Percentiles rank a stretch among this genome's conserved stretches.
These are phyloP conservation scores for Hydractinia symbiolongicarpus DNA, from an alignment of 30 jellyfish, hydroid and myxozoan species.

Conservation along the genomic window DNA sequence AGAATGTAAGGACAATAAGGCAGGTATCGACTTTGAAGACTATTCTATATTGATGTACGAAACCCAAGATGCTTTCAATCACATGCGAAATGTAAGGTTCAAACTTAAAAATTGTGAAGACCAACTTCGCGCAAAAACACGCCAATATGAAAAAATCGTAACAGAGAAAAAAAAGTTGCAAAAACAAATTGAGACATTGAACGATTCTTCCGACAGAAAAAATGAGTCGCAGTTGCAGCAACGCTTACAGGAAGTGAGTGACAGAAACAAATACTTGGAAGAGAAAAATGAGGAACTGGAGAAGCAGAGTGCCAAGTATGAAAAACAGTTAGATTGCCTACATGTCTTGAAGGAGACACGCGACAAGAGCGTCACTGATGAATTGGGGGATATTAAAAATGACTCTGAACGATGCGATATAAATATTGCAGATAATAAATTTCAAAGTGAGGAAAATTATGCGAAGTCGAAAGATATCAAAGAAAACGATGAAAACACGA, in stretches of 20 bases:
- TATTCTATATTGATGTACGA: slow-evolving; percentile 32
- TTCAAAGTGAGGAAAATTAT: no score
- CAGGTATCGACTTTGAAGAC: slow-evolving; percentile 10
- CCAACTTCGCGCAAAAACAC: slow-evolving; percentile 18
- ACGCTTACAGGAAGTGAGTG: background rate
- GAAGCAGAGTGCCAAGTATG: background rate
- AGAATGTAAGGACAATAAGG: background rate
- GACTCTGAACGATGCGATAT: no score
- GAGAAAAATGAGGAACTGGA: background rate
- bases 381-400: no score
- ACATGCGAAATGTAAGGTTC: background rate
- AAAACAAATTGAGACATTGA: background rate
- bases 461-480: no score
- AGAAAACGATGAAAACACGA: no score
- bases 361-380: background rate
- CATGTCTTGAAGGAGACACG: background rate
- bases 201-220: background rate
- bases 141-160: background rate
- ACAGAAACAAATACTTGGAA: slow-evolving; percentile 5
- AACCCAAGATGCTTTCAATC: slow-evolving; percentile 39
- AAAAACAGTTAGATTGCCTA: background rate
- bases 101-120: slow-evolving; percentile 14
- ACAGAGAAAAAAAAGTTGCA: background rate
- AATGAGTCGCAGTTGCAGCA: background rate
- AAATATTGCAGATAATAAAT: no score